Conservation (phyloP, 2,113 vertebrate genomes). For the Hippolais icterina region DNA sequence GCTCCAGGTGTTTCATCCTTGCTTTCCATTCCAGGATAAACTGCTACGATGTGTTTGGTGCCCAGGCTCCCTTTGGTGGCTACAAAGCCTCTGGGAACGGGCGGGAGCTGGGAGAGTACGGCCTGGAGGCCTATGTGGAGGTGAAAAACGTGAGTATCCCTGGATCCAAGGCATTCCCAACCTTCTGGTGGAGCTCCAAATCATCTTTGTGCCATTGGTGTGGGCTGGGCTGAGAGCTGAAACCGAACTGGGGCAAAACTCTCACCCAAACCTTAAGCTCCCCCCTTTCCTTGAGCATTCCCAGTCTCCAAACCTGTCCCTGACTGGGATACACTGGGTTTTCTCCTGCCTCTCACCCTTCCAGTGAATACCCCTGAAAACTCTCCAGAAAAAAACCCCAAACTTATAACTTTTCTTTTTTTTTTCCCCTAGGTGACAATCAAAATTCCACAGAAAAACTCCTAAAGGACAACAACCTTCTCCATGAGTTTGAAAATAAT, state of each 20-base stretch:
- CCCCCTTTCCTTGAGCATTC: neutral
- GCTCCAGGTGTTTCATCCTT: neutral
- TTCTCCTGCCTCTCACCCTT: neutral
- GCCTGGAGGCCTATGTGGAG: constrained; percentile 89
- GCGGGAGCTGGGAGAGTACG: constrained; percentile 91
- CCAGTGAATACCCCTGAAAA: neutral
- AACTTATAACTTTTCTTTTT: neutral
- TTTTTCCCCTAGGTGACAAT: constrained; percentile 77
- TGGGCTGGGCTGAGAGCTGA: neutral
- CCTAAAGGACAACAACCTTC: constrained; percentile 56
- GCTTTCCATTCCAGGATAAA: constrained; percentile 83
- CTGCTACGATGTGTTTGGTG: constrained; percentile 91
- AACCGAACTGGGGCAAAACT: neutral
- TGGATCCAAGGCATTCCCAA: fast-evolving
- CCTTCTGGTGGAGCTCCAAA: neutral
- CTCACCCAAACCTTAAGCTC: neutral
- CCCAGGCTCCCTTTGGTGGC: constrained; percentile 92
- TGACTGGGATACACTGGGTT: neutral
- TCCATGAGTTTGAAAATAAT: fast-evolving
- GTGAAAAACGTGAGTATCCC: constrained; percentile 88
- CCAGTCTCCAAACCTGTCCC: neutral
- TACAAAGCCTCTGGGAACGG: constrained; percentile 93
- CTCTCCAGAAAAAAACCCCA: neutral
- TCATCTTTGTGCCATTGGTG: neutral
- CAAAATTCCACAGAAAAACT: constrained; percentile 91